Percentiles rank a stretch among this genome's conserved stretches.
Conservation (phyloP, 2,113 vertebrate species). For the Deroptyus accipitrinus region DNA sequence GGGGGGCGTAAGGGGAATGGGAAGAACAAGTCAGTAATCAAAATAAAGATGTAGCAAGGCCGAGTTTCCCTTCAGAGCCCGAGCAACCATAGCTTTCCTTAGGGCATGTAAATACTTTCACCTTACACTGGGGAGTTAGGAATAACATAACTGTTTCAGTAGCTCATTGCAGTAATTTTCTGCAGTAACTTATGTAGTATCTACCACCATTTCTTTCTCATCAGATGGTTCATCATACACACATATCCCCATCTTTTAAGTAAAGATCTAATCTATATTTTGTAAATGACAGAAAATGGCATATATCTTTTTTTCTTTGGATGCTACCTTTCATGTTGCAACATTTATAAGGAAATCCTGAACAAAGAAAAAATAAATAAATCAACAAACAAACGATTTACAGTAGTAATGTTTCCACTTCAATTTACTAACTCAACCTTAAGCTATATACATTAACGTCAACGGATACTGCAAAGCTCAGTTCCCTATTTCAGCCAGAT, state of each 20-base stretch:
- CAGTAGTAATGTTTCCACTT: not conserved
- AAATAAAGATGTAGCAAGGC: not conserved
- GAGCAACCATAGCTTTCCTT: not conserved
- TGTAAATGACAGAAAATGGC: not conserved
- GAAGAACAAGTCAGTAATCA: not conserved
- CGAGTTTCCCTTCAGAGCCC: not conserved
- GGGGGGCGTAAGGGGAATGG: not conserved
- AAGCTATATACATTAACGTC: not conserved
- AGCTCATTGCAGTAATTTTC: not conserved
- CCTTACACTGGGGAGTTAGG: not conserved
- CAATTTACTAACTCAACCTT: not conserved
- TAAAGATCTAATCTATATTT: not conserved
- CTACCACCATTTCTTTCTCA: not conserved
- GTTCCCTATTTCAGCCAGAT: not conserved
- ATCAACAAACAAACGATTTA: not conserved
- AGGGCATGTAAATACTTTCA: not conserved
- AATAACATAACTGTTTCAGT: not conserved
- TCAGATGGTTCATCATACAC: not conserved
- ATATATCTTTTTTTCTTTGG: not conserved
- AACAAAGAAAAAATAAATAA: not conserved
- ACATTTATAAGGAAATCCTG: not conserved
- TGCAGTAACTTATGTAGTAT: not conserved
- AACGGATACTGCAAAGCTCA: fast-evolving
- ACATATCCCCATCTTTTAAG: not conserved
- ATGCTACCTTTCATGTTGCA: not conserved